Conservation (phyloP, 2,888 invertebrate genomes). For the Autographa gamma region DNA sequence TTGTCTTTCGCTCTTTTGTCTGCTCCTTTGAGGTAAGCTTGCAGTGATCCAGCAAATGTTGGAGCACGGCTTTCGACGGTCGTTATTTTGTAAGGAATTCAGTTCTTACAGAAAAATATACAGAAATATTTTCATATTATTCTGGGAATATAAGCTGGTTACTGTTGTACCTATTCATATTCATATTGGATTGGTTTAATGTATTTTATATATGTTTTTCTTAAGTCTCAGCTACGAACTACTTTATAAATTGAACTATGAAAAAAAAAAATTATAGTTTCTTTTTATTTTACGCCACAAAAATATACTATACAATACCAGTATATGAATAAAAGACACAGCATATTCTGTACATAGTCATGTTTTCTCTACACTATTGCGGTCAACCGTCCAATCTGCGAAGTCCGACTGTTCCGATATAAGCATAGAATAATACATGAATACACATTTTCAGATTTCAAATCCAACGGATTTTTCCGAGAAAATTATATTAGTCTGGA, state of each 20-base stretch:
- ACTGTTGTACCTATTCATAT: constrained; percentile 34
- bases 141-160: constrained; percentile 23
- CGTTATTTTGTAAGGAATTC: constrained; percentile 57
- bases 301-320: constrained; percentile 38
- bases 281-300: neutral
- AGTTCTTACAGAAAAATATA: constrained; percentile 38
- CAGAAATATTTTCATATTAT: constrained; percentile 34
- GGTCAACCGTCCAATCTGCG: constrained; percentile 41
- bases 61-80: constrained; percentile 51
- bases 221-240: too few species aligned
- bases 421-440: constrained; percentile 45
- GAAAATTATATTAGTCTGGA: neutral
- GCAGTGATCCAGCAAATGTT: constrained; percentile 52
- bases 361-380: constrained; percentile 26
- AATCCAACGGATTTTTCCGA: constrained; percentile 4
- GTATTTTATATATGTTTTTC: too few species aligned
- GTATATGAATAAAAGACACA: constrained; percentile 21
- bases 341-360: constrained; percentile 32
- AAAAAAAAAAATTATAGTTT: too few species aligned
- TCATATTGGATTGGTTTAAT: constrained; percentile 7
- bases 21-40: constrained; percentile 51
- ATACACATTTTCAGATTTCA: constrained; percentile 17
- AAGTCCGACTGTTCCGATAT: constrained; percentile 32
- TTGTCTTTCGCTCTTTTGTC: constrained; percentile 54
- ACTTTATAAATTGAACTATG: too few species aligned